These are phyloP conservation scores for Tragulus kanchil DNA, from an alignment of 2,113 vertebrate genomes.

Conservation along the genomic window DNA sequence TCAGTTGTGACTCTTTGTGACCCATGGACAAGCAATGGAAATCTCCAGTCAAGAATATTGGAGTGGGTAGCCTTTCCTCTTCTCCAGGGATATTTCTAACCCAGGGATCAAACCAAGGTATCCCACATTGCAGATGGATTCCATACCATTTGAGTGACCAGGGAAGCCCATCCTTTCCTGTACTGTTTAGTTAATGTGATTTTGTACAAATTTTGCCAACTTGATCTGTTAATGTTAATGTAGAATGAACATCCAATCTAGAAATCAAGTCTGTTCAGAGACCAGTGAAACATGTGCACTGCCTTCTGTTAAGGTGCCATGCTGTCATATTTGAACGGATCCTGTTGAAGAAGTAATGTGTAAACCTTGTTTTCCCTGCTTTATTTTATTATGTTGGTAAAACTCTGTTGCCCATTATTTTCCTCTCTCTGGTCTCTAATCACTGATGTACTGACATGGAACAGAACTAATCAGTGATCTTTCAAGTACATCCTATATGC, in stretches of 20 bases:
- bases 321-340: constrained; percentile 76
- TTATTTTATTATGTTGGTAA: constrained; percentile 71
- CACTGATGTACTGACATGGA: constrained; percentile 72
- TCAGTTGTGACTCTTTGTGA: no score
- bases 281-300: constrained; percentile 67
- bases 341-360: constrained; percentile 68
- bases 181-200: no score
- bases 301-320: constrained; percentile 72
- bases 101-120: no score
- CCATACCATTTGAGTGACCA: no score
- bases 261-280: constrained; percentile 68
- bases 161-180: no score
- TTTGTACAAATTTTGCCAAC: not conserved
- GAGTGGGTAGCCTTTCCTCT: no score
- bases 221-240: constrained; percentile 51
- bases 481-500: constrained; percentile 70
- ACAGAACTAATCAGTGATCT: constrained; percentile 78
- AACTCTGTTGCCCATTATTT: constrained; percentile 59
- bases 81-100: no score
- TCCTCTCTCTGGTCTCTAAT: constrained; percentile 76
- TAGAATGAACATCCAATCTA: constrained; percentile 66
- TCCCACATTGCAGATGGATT: no score
- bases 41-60: no score
- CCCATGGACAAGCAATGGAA: no score
- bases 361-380: constrained; percentile 77